Evolutionary conservation across 2,113 vertebrate genomes (phyloP).

Genomic region (Heterotilapia buettikoferi): DNA sequence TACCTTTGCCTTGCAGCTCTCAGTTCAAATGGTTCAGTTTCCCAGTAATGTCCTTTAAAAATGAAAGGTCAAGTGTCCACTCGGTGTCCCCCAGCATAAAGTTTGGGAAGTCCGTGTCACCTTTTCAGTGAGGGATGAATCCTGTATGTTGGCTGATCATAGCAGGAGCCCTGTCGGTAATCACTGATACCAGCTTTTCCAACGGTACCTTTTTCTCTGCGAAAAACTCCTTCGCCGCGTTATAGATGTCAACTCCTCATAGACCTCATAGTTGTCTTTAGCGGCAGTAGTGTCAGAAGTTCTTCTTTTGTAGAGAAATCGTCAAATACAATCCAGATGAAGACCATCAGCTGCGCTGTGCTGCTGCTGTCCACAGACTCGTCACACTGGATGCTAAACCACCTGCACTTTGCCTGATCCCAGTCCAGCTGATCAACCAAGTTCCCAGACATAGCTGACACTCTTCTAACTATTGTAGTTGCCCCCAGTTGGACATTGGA

Average conservation of each 20-base stretch:
- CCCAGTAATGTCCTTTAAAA: rapidly evolving
- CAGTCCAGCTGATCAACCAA: not conserved
- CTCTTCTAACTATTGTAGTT: not conserved
- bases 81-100: not conserved
- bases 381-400: not conserved
- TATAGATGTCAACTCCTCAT: rapidly evolving
- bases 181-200: not conserved
- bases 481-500: not conserved
- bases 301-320: not conserved
- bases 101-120: not conserved
- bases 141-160: not conserved
- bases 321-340: not conserved
- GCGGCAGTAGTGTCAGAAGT: not conserved
- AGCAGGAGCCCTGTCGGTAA: not conserved
- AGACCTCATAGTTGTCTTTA: not conserved
- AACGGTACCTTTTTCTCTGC: not conserved
- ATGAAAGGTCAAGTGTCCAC: not conserved
- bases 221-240: rapidly evolving
- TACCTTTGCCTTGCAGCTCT: not conserved
- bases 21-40: not conserved
- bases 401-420: not conserved
- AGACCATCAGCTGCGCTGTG: not conserved
- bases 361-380: not conserved
- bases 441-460: not conserved
- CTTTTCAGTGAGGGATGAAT: not conserved